Evolutionary conservation across 1,140 invertebrate genomes (phyloP), one percentile per base, ranked within the genome.

Genomic region (Drosophila ohnishii): DNA sequence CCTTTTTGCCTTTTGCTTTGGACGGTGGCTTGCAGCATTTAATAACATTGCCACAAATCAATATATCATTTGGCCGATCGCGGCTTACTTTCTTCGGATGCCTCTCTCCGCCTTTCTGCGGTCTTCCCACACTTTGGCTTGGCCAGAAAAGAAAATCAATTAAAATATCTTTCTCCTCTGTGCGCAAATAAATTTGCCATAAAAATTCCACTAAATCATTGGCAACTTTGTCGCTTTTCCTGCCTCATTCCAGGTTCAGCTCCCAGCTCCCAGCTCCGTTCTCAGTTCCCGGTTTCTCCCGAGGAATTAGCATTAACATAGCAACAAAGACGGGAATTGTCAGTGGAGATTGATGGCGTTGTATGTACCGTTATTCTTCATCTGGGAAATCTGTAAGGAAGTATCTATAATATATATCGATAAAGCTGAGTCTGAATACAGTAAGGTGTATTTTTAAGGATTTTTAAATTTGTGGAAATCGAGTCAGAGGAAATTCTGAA

Each of bases 181-280:
- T 47, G 63, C 65, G 82, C 82, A 78, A 85, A 86, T 86, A 86
- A 86, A 86, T 87, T 88, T 80, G 79, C 79, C 83, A 87, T 87
- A 79, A 87, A 86, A 87, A 88, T 88, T 76, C 84, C 84, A 87
- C 84, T 87, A 87, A 87, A 87, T 87, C 83, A 87, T 83, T 87
- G 66, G 51, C 74, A 82, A 74, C 82, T 80, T 86, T 85, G 81
- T 85, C 81, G 77, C 69, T 71, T 61, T 47, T 39, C 65, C 34
- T 53, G 63, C 30, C 45, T 55, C 19, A 35, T 67, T 56, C 11
- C 48, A 50, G 48, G n/a, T 47, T 3, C 22, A 47, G 45, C 45
- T n/a, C 3, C n/a, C 19, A 53, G 50, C 16, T 53, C 2, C 14
- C 48, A 32, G 28, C 47, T 11, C 3, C n/a, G 32, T 71, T 40